Percentiles rank a stretch among this genome's conserved stretches.
Evolutionary conservation across 2,888 invertebrate genomes (phyloP).

Genomic region (Gnatocerus cornutus): DNA sequence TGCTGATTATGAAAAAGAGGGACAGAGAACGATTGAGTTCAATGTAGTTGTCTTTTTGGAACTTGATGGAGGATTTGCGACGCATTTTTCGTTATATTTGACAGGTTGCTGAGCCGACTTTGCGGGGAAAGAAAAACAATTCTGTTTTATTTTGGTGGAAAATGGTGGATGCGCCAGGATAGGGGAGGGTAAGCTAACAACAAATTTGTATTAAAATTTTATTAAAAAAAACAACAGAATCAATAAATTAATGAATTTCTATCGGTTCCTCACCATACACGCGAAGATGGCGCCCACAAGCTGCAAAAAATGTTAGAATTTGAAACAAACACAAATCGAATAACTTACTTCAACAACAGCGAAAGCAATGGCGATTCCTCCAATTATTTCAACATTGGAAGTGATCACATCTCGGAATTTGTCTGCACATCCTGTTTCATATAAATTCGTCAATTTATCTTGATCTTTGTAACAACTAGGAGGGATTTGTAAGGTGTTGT

Average conservation of each 20-base stretch:
- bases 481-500: no score
- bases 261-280: constrained; percentile 84
- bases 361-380: constrained; percentile 78
- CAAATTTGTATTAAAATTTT: no score
- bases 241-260: not conserved
- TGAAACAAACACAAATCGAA: not conserved
- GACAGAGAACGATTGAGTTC: not conserved
- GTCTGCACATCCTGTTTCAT: constrained; percentile 71
- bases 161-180: no score
- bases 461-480: constrained; percentile 41
- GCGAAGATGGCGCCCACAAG: constrained; percentile 86
- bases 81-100: not conserved
- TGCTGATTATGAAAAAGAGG: not conserved
- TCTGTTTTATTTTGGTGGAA: no score
- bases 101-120: no score
- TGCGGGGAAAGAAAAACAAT: no score
- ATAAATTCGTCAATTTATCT: constrained; percentile 48
- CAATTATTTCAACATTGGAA: constrained; percentile 75
- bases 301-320: constrained; percentile 68
- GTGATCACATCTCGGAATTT: constrained; percentile 68
- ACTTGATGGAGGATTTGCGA: not conserved
- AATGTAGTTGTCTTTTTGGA: not conserved
- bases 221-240: constrained; percentile 4
- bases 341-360: constrained; percentile 78
- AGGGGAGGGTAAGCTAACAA: no score